Base-by-base conservation (phyloP, 1,140 invertebrate genomes). In the Oryzaephilus surinamensis region DNA sequence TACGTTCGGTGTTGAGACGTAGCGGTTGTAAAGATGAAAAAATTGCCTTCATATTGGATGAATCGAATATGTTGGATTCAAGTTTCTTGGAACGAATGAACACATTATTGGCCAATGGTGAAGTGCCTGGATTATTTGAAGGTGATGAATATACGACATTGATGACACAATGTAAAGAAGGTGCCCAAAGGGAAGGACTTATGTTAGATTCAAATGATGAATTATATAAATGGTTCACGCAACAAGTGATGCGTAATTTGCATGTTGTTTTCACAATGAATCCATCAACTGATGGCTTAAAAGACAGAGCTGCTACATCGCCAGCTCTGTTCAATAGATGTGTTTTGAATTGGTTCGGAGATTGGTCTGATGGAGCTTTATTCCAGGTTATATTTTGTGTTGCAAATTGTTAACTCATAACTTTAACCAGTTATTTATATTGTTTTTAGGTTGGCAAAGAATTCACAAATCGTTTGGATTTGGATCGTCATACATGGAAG, bases 201-300 rank as follows among this genome's bases (percentile, higher is more conserved):
- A 99, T 99, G 95, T 66, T 99, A 6, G 97, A 99, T 64, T 96
- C 93, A 0, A 88, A 86, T 41, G 97, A 99, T 62, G 97, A 99
- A 64, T 66, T 99, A 2, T 99, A 99, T 64, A 98, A 98, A 70
- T 84, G 81, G 81, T 99, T 98, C 61, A 99, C 97, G 0, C 84
- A 88, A 44, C 83, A 97, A 77, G 94, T 99, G 13, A 99, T 99
- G 88, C 82, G 85, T 45, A 99, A 99, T 67, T 71, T 99, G 2
- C 97, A 99, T 63, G 96, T 99, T 15, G 96, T 99, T 6, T 99
- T 99, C 62, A 99, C 97, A 1, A 99, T 99, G 97, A 99, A 99
- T 70, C 97, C 97, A 6, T 95, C 88, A 3, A 90, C 91, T 0
- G 93, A 99, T 61, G 97, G 95, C 0, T 71, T 99, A 3, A 97